These are phyloP conservation scores for Chloroclysta siterata DNA, from an alignment of 2,888 invertebrate species.

Conservation along the genomic window DNA sequence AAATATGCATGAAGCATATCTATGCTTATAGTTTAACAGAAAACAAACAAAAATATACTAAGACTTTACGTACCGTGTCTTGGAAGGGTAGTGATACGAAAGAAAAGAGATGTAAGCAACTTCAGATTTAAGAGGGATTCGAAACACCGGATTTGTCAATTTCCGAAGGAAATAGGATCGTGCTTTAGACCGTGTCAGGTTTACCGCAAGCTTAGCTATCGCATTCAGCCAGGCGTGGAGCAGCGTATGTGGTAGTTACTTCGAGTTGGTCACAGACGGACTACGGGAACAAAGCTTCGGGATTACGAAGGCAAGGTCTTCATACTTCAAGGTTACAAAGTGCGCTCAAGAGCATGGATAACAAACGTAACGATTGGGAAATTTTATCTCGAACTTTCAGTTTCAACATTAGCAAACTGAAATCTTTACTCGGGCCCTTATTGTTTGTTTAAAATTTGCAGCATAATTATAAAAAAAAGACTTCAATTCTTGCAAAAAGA, in stretches of 20 bases:
- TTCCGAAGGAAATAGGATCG: conserved; percentile 15
- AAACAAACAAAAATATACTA: no score
- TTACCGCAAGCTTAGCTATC: conserved; percentile 1
- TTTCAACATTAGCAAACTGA: no score
- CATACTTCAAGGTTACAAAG: background rate
- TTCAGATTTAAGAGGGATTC: background rate
- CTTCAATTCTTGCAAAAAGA: no score
- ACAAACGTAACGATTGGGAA: background rate
- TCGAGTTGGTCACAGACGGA: background rate
- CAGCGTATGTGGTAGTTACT: background rate
- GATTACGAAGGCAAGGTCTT: background rate
- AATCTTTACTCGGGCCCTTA: no score
- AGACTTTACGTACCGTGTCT: no score
- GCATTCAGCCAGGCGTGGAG: background rate
- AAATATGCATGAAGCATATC: no score
- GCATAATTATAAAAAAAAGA: no score
- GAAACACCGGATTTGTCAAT: conserved; percentile 15
- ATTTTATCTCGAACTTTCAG: background rate
- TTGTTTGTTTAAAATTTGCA: no score
- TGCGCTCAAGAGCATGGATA: background rate
- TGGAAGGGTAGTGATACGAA: no score
- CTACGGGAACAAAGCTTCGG: background rate
- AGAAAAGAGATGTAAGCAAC: background rate
- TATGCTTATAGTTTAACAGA: no score
- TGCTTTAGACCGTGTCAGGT: background rate